phyloP scores from a whole-genome alignment of 2,113 vertebrate genomes.

The Leptocoma aspasia region DNA sequence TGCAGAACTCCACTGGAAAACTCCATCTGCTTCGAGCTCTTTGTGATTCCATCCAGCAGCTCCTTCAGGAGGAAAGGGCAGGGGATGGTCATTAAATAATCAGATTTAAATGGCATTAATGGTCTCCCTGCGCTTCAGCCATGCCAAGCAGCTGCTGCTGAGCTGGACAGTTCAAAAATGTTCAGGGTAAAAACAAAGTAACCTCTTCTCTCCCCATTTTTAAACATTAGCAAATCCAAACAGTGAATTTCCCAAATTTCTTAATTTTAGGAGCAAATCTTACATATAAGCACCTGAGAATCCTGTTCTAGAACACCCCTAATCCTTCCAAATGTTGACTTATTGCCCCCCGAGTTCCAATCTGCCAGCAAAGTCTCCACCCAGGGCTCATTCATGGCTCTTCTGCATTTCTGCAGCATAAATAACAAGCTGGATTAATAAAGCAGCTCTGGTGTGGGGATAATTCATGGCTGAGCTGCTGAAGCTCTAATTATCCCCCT shows the following conservation, averaged over 20 bases:
- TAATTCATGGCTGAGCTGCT: neutral
- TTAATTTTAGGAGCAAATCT: neutral
- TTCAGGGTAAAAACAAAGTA: neutral
- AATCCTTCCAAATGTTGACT: neutral
- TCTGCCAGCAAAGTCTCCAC: neutral
- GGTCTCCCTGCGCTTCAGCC: neutral
- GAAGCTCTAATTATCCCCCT: constrained; percentile 11
- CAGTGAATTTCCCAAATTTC: neutral
- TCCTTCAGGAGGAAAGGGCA: neutral
- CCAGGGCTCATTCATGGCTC: neutral
- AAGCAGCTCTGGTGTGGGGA: neutral
- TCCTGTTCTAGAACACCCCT: neutral
- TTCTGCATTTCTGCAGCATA: neutral
- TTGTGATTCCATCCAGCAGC: neutral
- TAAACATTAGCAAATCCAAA: neutral
- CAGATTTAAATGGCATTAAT: neutral
- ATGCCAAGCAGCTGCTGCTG: neutral
- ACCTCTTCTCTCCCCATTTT: neutral
- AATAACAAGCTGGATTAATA: neutral
- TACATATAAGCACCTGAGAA: neutral
- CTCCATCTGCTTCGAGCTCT: neutral
- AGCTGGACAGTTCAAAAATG: fast-evolving
- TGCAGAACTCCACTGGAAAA: neutral
- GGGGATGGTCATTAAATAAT: neutral
- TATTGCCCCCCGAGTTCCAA: neutral